These are phyloP conservation scores for Agrilus biguttatus DNA, from an alignment of 2,888 invertebrate genomes.

Conservation along the genomic window DNA sequence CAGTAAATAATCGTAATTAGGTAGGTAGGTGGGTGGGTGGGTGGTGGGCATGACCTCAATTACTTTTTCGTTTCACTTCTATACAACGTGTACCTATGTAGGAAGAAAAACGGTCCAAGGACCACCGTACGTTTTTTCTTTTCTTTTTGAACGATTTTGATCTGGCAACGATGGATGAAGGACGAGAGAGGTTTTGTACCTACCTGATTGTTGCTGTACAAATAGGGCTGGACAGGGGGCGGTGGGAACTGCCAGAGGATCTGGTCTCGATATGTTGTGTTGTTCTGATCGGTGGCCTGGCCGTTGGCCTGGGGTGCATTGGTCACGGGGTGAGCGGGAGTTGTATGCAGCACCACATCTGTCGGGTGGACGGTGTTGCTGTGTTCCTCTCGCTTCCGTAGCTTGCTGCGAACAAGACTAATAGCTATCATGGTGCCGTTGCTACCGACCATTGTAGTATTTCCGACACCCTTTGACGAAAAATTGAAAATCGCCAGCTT, in stretches of 20 bases:
- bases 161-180: too few relatives aligned
- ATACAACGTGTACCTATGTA: too few relatives aligned
- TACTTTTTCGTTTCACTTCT: too few relatives aligned
- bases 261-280: constrained; percentile 48
- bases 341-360: constrained; percentile 46
- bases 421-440: constrained; percentile 78
- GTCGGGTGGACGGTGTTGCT: constrained; percentile 55
- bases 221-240: constrained; percentile 61
- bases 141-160: too few relatives aligned
- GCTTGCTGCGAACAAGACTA: constrained; percentile 82
- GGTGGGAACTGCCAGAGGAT: constrained; percentile 76
- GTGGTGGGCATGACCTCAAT: too few relatives aligned
- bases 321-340: constrained; percentile 29
- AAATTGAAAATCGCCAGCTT: constrained; percentile 31
- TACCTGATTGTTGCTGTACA: constrained; percentile 65
- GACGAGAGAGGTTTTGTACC: constrained; percentile 22
- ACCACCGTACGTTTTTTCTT: too few relatives aligned
- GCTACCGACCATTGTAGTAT: constrained; percentile 63
- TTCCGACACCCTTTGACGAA: constrained; percentile 19
- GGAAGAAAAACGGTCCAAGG: too few relatives aligned
- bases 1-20: too few relatives aligned
- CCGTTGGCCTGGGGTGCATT: constrained; percentile 24
- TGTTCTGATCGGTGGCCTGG: constrained; percentile 31
- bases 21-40: too few relatives aligned
- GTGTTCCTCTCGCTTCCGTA: constrained; percentile 73